Percentiles rank a stretch among this genome's conserved stretches.
phyloP scores from a whole-genome alignment of 2,113 vertebrate species.

The Boleophthalmus pectinirostris region DNA sequence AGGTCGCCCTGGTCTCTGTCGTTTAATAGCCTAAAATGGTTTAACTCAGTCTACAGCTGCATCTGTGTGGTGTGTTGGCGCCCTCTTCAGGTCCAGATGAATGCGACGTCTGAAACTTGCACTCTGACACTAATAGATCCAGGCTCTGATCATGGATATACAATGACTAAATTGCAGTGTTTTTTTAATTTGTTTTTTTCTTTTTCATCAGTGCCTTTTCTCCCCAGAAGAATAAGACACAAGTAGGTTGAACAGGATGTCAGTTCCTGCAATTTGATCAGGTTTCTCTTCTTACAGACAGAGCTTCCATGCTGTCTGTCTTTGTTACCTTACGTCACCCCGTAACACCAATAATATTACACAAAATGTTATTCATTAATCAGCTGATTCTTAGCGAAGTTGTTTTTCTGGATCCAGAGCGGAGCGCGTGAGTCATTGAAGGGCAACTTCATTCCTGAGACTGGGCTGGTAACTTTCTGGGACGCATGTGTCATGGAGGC shows the following conservation, averaged over 20 bases:
- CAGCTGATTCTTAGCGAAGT: background rate
- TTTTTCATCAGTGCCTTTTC: background rate
- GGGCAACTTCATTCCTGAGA: conserved; percentile 51
- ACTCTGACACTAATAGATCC: background rate
- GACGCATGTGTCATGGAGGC: conserved; percentile 29
- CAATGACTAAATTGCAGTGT: background rate
- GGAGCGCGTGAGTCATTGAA: conserved; percentile 53
- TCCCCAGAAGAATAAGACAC: background rate
- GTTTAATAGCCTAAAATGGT: too few relatives aligned
- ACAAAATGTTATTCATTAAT: background rate
- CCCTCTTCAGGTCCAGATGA: background rate
- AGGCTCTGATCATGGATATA: too few relatives aligned
- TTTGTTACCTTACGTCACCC: background rate
- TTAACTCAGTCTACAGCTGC: too few relatives aligned
- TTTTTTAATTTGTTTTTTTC: background rate
- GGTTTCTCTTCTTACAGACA: background rate
- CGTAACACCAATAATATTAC: background rate
- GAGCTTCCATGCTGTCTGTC: background rate
- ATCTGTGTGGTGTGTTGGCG: background rate
- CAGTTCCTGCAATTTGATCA: background rate
- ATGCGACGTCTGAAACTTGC: background rate
- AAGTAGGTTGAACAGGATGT: background rate
- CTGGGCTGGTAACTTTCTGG: conserved; percentile 21
- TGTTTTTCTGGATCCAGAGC: conserved; percentile 24
- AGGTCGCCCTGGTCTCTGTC: too few relatives aligned